These are phyloP conservation scores for Latrodectus hesperus DNA, from an alignment of 2,888 invertebrate species.

Conservation along the genomic window DNA sequence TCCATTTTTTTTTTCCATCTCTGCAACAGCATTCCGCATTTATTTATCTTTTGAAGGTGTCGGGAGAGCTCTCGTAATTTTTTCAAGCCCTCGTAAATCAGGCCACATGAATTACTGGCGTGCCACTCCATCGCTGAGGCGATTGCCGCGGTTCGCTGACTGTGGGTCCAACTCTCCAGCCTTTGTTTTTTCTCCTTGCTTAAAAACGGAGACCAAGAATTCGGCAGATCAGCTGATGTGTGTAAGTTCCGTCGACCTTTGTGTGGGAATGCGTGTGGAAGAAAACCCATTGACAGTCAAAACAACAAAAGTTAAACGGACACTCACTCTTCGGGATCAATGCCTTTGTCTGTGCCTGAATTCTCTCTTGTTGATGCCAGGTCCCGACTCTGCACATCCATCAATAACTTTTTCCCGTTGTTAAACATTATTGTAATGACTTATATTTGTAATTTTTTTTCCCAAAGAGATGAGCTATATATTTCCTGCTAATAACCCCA, in stretches of 20 bases:
- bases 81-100: not conserved
- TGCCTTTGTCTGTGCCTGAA: not conserved
- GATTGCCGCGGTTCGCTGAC: not conserved
- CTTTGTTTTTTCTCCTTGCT: not conserved
- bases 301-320: not conserved
- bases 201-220: not conserved
- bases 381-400: too few relatives aligned
- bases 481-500: too few relatives aligned
- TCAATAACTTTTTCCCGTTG: too few relatives aligned
- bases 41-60: too few relatives aligned
- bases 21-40: too few relatives aligned
- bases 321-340: not conserved
- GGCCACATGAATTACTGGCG: not conserved
- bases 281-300: not conserved
- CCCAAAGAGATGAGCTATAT: too few relatives aligned
- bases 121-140: not conserved
- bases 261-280: not conserved
- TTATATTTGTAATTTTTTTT: too few relatives aligned
- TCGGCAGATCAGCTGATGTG: not conserved
- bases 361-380: not conserved
- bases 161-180: not conserved
- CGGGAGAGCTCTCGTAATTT: too few relatives aligned
- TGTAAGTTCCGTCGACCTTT: slow-evolving; percentile 13
- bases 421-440: too few relatives aligned
- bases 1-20: too few relatives aligned